Evolutionary conservation across 2,797 vertebrate species (phyloP).

Genomic region (Brachyalestes nurse): DNA sequence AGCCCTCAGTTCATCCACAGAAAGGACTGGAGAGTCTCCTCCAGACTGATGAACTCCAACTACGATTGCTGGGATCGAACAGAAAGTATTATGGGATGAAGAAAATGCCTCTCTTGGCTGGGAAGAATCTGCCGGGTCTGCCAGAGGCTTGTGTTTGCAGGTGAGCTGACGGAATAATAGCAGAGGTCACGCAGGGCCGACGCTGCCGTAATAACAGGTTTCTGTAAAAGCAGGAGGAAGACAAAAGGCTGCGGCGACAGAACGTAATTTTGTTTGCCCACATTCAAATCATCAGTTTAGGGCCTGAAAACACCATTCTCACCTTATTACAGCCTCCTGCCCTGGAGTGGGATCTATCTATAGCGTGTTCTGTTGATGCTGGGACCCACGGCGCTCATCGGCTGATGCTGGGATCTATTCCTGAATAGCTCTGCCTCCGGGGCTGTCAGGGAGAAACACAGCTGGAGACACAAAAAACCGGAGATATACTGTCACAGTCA

Average conservation of each 20-base stretch:
- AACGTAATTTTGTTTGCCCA: slow-evolving; percentile 4
- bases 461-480: slow-evolving; percentile 1
- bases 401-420: neutral
- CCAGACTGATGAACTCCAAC: slow-evolving; percentile 16
- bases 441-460: slow-evolving; percentile 4
- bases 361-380: neutral
- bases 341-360: slow-evolving; percentile 8
- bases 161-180: slow-evolving; percentile 19
- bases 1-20: neutral
- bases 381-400: neutral
- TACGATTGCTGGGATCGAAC: slow-evolving; percentile 45
- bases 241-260: neutral
- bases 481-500: neutral
- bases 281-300: slow-evolving; percentile 7
- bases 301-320: neutral
- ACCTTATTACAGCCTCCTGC: neutral
- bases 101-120: slow-evolving; percentile 8
- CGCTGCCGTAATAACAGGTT: neutral
- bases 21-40: neutral
- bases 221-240: neutral
- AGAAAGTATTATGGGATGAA: slow-evolving; percentile 36
- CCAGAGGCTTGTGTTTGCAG: neutral
- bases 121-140: slow-evolving; percentile 6
- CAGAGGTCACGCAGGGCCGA: neutral
- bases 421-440: neutral